Evolutionary conservation across 2,797 vertebrate species (phyloP), one percentile per base, ranked within the genome.

Genomic region (Somateria mollissima): DNA sequence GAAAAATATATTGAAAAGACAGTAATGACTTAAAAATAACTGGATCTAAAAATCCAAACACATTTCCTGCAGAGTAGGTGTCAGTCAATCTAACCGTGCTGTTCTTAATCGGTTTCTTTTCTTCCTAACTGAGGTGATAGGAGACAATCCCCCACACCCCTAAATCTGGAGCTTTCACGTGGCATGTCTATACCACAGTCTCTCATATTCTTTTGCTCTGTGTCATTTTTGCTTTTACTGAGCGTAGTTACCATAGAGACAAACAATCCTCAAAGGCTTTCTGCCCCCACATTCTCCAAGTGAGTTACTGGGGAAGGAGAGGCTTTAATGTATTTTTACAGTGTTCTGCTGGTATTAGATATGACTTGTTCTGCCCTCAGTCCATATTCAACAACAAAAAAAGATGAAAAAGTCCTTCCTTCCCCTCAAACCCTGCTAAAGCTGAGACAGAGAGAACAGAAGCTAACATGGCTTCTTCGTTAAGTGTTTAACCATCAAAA

Each of bases 191-290:
- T 27, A 47, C 75, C 47, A 37, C 79, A 84, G 12, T 32, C 30
- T 89, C 61, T 86, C 51, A 39, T 76, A 36, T 56, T 84, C 25
- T 81, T 94, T 78, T 84, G 60, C 62, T 78, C 66, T 78, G 25
- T 47, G 58, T 64, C 41, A 70, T 92, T 69, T 75, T 51, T 93
- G 65, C 92, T 78, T 51, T 81, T 81, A 69, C 66, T 64, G 51
- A 84, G 47, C 28, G 75, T 24, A 43, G 95, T 97, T 91, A 84
- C 94, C 91, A 95, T 94, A 94, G 94, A 93, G 89, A 97, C 89
- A 93, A 94, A 83, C 62, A 96, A 78, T 84, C 62, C 62, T 92
- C 19, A 39, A 89, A 91, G 70, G 70, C 54, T 90, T 93, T 91
- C 81, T 90, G 69, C 32, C 43, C 64, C 78, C 65, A 64, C 3